A percentile compares a stretch with the other conserved stretches of the same genome.
Evolutionary conservation across 2,888 invertebrate species (phyloP).

Genomic region (Epistrophe eligans): DNA sequence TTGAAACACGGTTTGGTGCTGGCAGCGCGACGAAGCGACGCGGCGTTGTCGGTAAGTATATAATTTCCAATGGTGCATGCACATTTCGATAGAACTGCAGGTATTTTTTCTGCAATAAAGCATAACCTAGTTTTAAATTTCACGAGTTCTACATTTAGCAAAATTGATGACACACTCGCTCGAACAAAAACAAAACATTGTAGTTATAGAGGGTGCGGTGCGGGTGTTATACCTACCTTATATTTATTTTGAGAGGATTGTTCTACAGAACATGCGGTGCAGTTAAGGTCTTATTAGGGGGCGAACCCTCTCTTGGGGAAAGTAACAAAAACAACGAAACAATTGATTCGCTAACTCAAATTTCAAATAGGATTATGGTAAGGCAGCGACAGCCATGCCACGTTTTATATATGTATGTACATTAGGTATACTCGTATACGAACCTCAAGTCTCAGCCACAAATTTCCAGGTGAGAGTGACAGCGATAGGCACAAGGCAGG

Average conservation of each 20-base stretch:
- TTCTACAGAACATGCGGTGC: constrained; percentile 49
- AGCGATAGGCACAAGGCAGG: constrained; percentile 7
- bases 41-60: constrained; percentile 38
- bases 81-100: constrained; percentile 72
- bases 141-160: constrained; percentile 50
- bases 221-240: constrained; percentile 5
- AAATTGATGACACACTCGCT: constrained; percentile 68
- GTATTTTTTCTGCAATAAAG: constrained; percentile 57
- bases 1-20: background rate
- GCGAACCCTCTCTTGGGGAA: constrained; percentile 37
- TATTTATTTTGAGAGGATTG: constrained; percentile 28
- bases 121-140: constrained; percentile 72
- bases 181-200: constrained; percentile 6
- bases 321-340: constrained; percentile 58
- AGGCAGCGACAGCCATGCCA: constrained; percentile 26
- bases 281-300: constrained; percentile 52
- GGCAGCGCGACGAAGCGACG: no score
- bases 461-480: constrained; percentile 33
- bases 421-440: background rate
- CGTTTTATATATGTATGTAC: background rate
- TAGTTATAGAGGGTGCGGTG: background rate
- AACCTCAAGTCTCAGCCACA: constrained; percentile 39
- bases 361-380: constrained; percentile 75
- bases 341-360: constrained; percentile 74
- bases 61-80: constrained; percentile 69